A percentile compares a stretch with the other conserved stretches of the same genome.
Conservation (phyloP, 2,797 vertebrate species). For the Hypotaenidia philippensis region DNA sequence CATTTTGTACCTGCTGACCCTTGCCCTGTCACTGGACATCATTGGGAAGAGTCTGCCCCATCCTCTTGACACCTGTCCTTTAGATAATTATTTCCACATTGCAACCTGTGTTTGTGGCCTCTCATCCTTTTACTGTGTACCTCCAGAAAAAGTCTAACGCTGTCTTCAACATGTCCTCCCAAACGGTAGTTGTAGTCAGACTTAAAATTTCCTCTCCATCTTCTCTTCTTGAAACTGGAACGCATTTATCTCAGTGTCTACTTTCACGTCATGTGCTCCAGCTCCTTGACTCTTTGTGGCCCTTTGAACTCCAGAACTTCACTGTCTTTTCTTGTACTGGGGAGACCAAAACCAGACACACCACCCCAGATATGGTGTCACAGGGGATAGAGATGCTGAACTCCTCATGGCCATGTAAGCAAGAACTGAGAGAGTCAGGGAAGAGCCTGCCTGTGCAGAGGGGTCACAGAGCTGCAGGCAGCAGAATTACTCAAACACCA, state of each 20-base stretch:
- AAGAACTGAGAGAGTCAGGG: neutral
- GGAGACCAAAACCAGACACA: neutral
- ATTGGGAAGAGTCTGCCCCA: too few species aligned
- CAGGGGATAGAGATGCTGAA: neutral
- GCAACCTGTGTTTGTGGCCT: neutral
- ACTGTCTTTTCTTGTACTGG: neutral
- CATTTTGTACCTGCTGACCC: too few species aligned
- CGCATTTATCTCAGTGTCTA: neutral
- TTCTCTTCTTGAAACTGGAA: neutral
- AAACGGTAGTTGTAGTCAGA: neutral
- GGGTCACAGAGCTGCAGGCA: neutral
- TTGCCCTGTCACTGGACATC: too few species aligned
- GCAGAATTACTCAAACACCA: neutral
- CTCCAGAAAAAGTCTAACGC: neutral
- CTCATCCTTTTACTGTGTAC: neutral
- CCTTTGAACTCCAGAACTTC: neutral
- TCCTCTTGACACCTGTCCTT: too few species aligned
- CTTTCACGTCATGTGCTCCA: neutral
- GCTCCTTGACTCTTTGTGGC: accelerated
- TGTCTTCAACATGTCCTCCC: neutral
- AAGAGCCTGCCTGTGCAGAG: neutral
- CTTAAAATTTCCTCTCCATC: neutral
- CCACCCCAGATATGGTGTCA: accelerated
- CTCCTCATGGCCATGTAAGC: neutral
- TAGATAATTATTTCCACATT: neutral